phyloP scores from a whole-genome alignment of 1,140 invertebrate species.

The Papilio helenus region DNA sequence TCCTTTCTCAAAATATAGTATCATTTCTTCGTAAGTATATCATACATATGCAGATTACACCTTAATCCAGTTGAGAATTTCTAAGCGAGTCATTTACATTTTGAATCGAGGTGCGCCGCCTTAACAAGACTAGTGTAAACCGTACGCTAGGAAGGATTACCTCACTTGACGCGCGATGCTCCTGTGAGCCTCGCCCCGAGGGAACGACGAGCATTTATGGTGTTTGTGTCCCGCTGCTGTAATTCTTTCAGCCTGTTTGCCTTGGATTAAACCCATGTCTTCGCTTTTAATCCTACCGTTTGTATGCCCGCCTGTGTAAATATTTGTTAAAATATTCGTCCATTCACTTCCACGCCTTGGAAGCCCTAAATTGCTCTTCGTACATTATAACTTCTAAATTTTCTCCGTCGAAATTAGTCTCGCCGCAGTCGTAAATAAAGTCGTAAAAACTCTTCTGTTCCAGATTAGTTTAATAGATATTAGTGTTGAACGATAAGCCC shows the following conservation, averaged over 20 bases:
- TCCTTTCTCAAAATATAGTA: conserved; percentile 38
- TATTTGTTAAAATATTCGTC: conserved; percentile 70
- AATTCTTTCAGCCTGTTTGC: conserved; percentile 78
- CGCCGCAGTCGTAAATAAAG: conserved; percentile 64
- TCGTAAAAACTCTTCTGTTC: conserved; percentile 54
- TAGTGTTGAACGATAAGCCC: conserved; percentile 49
- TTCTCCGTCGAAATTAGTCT: conserved; percentile 64
- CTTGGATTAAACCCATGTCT: conserved; percentile 79
- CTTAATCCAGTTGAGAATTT: conserved; percentile 68
- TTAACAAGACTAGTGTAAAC: conserved; percentile 63
- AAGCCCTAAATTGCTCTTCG: conserved; percentile 72
- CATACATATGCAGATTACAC: conserved; percentile 70
- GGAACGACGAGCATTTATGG: conserved; percentile 61
- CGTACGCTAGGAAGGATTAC: conserved; percentile 66
- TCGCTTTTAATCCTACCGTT: conserved; percentile 80
- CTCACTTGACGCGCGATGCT: conserved; percentile 63
- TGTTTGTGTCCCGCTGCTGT: conserved; percentile 73
- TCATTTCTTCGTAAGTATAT: conserved; percentile 42
- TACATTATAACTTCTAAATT: conserved; percentile 73
- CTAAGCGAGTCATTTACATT: conserved; percentile 74
- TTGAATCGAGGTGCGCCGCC: conserved; percentile 62
- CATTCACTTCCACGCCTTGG: conserved; percentile 69
- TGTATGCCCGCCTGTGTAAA: conserved; percentile 73
- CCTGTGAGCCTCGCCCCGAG: conserved; percentile 58
- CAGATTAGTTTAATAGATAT: conserved; percentile 59